Conservation (phyloP, 2,113 vertebrate genomes). For the Centropus unirufus region DNA sequence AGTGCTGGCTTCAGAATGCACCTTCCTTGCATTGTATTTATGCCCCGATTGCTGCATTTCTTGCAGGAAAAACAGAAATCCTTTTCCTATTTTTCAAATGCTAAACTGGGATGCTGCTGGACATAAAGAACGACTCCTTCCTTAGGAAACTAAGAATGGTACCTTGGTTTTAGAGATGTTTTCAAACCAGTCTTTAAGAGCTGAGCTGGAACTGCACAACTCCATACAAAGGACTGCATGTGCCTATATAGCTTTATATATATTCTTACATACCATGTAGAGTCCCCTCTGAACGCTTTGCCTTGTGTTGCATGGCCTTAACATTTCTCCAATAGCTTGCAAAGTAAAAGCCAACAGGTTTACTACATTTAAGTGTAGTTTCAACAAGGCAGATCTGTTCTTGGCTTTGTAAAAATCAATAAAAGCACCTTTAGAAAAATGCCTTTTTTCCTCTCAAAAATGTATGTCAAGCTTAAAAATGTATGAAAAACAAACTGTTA, state of each 20-base stretch:
- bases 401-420: background rate
- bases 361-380: background rate
- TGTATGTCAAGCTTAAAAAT: background rate
- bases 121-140: background rate
- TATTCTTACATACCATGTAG: background rate
- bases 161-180: background rate
- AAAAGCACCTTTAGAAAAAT: conserved; percentile 64
- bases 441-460: conserved; percentile 42
- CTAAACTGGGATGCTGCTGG: background rate
- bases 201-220: background rate
- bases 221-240: background rate
- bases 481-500: background rate
- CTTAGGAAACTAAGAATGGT: background rate
- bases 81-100: background rate
- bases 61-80: background rate
- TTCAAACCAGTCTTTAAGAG: background rate
- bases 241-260: background rate
- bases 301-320: background rate
- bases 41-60: background rate
- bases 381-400: background rate
- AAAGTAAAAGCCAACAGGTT: background rate
- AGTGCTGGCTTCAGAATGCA: background rate
- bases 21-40: background rate
- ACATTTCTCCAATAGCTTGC: background rate
- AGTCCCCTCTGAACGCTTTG: background rate